Base-by-base conservation (phyloP, 2,797 vertebrate species). In the Enteromius viviparus region DNA sequence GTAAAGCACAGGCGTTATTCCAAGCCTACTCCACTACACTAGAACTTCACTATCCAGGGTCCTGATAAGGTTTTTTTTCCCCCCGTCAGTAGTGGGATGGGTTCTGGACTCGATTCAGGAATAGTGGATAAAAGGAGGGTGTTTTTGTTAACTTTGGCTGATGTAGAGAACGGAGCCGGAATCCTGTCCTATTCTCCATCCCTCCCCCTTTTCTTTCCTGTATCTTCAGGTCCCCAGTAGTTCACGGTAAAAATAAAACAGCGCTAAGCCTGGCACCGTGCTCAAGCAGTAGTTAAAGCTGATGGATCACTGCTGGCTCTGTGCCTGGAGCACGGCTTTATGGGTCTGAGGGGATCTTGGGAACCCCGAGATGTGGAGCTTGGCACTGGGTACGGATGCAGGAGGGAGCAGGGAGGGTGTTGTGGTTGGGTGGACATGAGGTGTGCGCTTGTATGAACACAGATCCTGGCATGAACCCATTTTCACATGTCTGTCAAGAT, bases 61-160 rank as follows among this genome's bases (percentile, higher is more conserved):
- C 76, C 70, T 88, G 84, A 87, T 84, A 82, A 83, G 9, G 68
- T 70, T 87, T 81, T 83, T 14, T 29, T 42, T 42, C 7, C 3
- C 64, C 62, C 60, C 3, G 6, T 74, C 81, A 85, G 76, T 87
- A 85, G 83, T 78, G 66, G 84, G 87, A 64, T 53, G 62, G 69
- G 81, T 9, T 82, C 84, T 34, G 76, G 72, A 70, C 74, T 88
- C 82, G 53, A 72, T 42, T 87, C 34, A 62, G 78, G 84, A 89
- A 84, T 60, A 89, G 77, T 86, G 86, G 86, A 83, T 84, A 83
- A 89, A 81, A 85, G 72, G 69, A 87, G 84, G 9, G 1, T 81
- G 40, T 66, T 42, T 89, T 84, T 93, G 89, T 94, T 93, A 87
- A 86, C 85, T 90, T 91, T 92, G 88, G 89, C 88, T 85, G 84